Evolutionary conservation across 1,140 invertebrate species (phyloP).

Genomic region (Drosophila rhopaloa): DNA sequence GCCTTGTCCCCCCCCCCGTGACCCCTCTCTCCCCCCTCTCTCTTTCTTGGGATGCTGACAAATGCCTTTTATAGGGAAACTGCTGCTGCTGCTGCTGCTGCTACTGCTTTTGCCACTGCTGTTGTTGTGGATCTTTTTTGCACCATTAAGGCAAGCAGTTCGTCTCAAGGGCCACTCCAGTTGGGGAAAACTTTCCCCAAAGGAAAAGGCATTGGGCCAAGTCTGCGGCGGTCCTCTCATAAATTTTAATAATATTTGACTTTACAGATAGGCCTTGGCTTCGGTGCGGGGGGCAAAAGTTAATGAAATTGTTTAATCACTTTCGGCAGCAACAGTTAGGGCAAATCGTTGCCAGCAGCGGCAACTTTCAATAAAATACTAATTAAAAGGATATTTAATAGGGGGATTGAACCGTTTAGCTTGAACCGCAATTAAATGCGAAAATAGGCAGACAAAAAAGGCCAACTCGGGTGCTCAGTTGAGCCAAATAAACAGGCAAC

Average conservation of each 20-base stretch:
- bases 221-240: conserved; percentile 39
- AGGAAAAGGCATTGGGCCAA: conserved; percentile 46
- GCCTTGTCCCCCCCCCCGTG: background rate
- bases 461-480: background rate
- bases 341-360: conserved; percentile 13
- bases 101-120: background rate
- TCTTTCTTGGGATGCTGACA: conserved; percentile 22
- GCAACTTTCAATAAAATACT: conserved; percentile 22
- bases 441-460: background rate
- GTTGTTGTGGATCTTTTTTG: conserved; percentile 53
- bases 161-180: conserved; percentile 60
- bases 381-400: conserved; percentile 33
- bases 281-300: conserved; percentile 21
- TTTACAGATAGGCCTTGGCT: conserved; percentile 8
- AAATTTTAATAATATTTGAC: conserved; percentile 77
- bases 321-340: conserved; percentile 35
- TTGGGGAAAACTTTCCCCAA: conserved; percentile 35
- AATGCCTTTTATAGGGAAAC: conserved; percentile 57
- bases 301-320: conserved; percentile 71
- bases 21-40: background rate
- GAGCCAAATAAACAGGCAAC: conserved; percentile 20
- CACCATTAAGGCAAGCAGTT: conserved; percentile 69
- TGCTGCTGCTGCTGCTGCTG: background rate
- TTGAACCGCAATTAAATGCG: conserved; percentile 1
- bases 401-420: conserved; percentile 1